phyloP scores from a whole-genome alignment of 53 echinoderm and acorn worm genomes.

The Echinometra lucunter region DNA sequence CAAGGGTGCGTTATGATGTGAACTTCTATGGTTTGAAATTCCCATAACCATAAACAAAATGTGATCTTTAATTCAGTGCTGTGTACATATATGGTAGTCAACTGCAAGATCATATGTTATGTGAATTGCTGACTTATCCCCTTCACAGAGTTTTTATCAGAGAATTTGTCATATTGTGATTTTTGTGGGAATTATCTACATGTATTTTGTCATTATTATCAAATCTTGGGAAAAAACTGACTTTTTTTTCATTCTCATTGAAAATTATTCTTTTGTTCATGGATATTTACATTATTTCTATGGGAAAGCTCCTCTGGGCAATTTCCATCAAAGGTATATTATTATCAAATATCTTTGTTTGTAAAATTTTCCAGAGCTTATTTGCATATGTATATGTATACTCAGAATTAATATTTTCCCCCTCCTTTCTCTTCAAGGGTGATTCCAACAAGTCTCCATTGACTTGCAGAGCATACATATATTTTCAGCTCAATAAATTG shows the following conservation, averaged over 20 bases:
- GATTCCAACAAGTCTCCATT: too few relatives aligned
- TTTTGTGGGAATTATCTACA: conserved; percentile 8
- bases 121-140: not conserved
- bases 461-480: too few relatives aligned
- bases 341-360: not conserved
- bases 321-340: not conserved
- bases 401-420: too few relatives aligned
- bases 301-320: not conserved
- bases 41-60: conserved; percentile 18
- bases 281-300: not conserved
- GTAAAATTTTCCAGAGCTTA: not conserved
- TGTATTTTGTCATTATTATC: not conserved
- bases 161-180: conserved; percentile 1
- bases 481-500: too few relatives aligned
- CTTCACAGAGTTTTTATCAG: not conserved
- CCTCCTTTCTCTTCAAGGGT: too few relatives aligned
- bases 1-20: conserved; percentile 1
- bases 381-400: not conserved
- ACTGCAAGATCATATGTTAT: not conserved
- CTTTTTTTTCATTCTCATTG: not conserved
- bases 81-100: not conserved
- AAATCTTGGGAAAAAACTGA: not conserved
- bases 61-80: not conserved
- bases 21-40: not conserved
- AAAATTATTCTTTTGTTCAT: not conserved